Conservation (phyloP, 2,113 vertebrate genomes). For the Halichoeres trimaculatus region DNA sequence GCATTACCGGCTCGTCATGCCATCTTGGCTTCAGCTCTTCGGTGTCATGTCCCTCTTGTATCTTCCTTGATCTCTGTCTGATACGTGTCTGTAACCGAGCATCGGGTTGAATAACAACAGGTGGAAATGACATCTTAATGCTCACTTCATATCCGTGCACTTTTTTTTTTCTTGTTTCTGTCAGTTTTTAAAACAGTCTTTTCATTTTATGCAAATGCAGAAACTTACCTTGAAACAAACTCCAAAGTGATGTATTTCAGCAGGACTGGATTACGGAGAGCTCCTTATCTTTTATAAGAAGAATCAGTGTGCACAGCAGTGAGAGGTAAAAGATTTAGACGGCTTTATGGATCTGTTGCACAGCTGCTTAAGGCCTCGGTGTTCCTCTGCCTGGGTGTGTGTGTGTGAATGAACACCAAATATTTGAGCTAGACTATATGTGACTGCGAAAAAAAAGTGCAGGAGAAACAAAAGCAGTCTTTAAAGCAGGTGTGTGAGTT, state of each 20-base stretch:
- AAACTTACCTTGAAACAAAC: background rate
- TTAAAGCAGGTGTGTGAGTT: constrained; percentile 3
- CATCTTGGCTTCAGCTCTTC: background rate
- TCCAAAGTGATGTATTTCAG: constrained; percentile 11
- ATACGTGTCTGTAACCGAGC: background rate
- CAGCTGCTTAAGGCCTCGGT: constrained; percentile 9
- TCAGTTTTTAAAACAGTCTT: background rate
- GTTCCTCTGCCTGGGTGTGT: background rate
- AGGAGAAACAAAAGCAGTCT: background rate
- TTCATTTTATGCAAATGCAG: constrained; percentile 11
- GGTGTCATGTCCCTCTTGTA: background rate
- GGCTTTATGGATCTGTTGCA: constrained; percentile 19
- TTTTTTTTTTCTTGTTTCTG: background rate
- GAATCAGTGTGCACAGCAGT: constrained; percentile 1
- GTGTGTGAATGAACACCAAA: background rate
- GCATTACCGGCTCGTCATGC: background rate
- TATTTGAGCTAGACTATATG: background rate
- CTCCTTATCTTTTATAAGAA: constrained; percentile 10
- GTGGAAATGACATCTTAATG: background rate
- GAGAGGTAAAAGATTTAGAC: constrained; percentile 13
- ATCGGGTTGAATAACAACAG: background rate
- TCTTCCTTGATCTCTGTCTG: background rate
- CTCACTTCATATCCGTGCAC: background rate
- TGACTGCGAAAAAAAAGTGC: background rate
- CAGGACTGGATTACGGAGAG: constrained; percentile 1